Evolutionary conservation across 2,888 invertebrate species (phyloP), one percentile per base, ranked within the genome.

Genomic region (Marronus borbonicus): DNA sequence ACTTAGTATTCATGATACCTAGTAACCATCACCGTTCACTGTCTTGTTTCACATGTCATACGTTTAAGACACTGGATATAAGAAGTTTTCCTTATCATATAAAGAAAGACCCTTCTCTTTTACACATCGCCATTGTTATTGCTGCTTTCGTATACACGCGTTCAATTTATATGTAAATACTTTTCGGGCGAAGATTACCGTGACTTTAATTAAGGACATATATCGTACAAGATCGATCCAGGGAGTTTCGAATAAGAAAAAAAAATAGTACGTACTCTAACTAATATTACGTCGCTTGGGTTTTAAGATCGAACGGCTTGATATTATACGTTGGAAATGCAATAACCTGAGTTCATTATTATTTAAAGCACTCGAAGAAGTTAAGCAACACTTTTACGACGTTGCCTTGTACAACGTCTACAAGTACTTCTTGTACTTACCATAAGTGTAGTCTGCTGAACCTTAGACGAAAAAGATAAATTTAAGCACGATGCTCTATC

Each of bases 91-190:
- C 44, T 50, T 68, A 28, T 68, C 20, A 24, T 20, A 66, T 20
- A 31, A 39, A 20, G 20, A 44, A 66, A 20, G 36, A 36, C 17
- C 44, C 39, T 10, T 10, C 20, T 66, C 65, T 39, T 20, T 50
- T 20, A 50, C 28, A 3, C 24, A 14, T 24, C 50, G 50, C 50
- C 39, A 68, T 68, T 68, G 68, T 68, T 68, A 68, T 20, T 52
- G 20, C 50, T 50, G 17, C 20, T 68, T 50, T 50, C 12, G 68
- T 68, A 68, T 39, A 49, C 36, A 74, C 20, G 44, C 50, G 44
- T 58, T 74, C 72, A 60, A 74, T 74, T 60, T 74, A 74, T 62
- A 74, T 74, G 72, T 74, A 60, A 74, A 74, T 74, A 60, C 60
- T 74, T 60, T 44, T 74, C 72, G 60, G 39, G 39, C 58, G 60